Evolutionary conservation across 2,113 vertebrate genomes (phyloP).

Genomic region (Probosciger aterrimus): DNA sequence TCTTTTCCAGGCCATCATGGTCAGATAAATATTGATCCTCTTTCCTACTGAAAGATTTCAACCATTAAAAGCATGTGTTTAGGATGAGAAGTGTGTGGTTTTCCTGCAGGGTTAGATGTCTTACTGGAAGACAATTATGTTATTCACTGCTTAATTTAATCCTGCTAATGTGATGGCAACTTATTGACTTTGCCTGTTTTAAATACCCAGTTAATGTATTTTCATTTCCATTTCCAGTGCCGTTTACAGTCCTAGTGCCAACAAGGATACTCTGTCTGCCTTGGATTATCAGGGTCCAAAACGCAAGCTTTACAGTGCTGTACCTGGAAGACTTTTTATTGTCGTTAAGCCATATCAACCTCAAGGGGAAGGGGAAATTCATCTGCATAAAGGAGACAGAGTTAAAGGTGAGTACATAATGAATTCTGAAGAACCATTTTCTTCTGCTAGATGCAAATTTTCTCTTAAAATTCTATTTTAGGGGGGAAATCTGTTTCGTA

Average conservation of each 20-base stretch:
- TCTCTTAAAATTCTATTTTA: neutral
- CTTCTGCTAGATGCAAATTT: neutral
- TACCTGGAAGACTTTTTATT: slow-evolving; percentile 91
- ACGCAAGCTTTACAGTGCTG: slow-evolving; percentile 94
- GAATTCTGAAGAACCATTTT: neutral
- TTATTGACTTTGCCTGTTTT: neutral
- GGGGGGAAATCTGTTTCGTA: neutral
- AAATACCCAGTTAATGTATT: neutral
- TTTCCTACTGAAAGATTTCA: neutral
- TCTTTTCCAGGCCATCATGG: neutral
- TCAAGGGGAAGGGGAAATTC: slow-evolving; percentile 91
- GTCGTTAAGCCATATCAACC: slow-evolving; percentile 88
- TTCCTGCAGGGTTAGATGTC: neutral
- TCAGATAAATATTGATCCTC: neutral
- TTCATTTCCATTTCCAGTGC: slow-evolving; percentile 51
- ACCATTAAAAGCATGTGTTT: neutral
- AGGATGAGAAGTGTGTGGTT: neutral
- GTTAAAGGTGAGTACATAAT: slow-evolving; percentile 85
- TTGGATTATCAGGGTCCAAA: slow-evolving; percentile 79
- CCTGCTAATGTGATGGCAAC: neutral
- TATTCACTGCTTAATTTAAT: neutral
- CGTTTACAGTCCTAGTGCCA: slow-evolving; percentile 73
- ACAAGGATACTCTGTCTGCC: slow-evolving; percentile 69
- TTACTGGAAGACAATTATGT: neutral
- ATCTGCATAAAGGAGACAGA: slow-evolving; percentile 89